Percentiles rank a stretch among this genome's conserved stretches.
Evolutionary conservation across 1,140 invertebrate genomes (phyloP).

Genomic region (Drosophila seguyi): DNA sequence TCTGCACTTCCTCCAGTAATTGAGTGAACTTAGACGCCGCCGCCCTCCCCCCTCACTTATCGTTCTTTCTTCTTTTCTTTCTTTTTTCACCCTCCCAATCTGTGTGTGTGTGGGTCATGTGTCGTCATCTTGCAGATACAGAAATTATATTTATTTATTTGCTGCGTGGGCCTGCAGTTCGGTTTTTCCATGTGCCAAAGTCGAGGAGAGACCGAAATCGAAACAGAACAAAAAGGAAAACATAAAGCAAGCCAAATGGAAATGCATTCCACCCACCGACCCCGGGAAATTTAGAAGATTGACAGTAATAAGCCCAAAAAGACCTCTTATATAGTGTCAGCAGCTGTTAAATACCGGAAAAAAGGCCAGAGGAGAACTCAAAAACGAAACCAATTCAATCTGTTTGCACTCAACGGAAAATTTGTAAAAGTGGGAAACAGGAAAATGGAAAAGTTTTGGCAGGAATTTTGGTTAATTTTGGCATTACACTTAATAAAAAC

Average conservation of each 20-base stretch:
- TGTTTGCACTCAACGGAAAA: constrained; percentile 1
- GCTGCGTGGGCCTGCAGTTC: constrained; percentile 44
- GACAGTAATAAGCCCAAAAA: constrained; percentile 42
- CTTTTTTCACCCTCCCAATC: not conserved
- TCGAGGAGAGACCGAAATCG: constrained; percentile 24
- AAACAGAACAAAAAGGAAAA: constrained; percentile 5
- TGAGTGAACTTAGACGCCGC: constrained; percentile 14
- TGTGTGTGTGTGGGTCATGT: constrained; percentile 15
- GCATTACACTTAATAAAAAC: too few species aligned
- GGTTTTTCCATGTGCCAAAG: constrained; percentile 34
- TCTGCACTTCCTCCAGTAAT: constrained; percentile 44
- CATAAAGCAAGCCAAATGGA: constrained; percentile 15
- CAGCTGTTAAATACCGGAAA: constrained; percentile 26
- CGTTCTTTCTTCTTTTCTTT: not conserved
- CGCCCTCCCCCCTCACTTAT: constrained; percentile 5
- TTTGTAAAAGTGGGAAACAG: not conserved
- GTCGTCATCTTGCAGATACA: constrained; percentile 58
- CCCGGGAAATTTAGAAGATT: constrained; percentile 15
- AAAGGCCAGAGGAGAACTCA: not conserved
- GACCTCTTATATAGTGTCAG: constrained; percentile 17
- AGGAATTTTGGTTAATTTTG: too few species aligned
- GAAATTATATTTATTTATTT: constrained; percentile 46
- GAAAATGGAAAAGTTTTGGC: not conserved
- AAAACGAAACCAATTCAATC: constrained; percentile 11
- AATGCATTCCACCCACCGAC: constrained; percentile 22